Conservation (phyloP, 2,888 invertebrate genomes). For the Fissipunctia ypsillon region DNA sequence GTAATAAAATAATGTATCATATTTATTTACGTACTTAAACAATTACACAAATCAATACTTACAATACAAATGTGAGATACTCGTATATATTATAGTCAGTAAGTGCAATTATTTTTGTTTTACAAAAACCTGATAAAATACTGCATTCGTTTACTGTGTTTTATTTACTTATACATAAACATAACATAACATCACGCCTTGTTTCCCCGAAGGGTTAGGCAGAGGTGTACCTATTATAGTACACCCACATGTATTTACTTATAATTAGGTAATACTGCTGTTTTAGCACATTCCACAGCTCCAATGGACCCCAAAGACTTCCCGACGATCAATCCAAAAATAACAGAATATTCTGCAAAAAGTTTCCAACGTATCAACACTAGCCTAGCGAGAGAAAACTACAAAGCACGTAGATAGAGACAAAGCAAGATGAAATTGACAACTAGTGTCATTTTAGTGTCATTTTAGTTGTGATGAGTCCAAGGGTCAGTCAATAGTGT, state of each 20-base stretch:
- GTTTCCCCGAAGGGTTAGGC: too few species aligned
- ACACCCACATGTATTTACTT: too few species aligned
- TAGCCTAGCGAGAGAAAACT: neutral
- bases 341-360: neutral
- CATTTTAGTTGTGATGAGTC: neutral
- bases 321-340: neutral
- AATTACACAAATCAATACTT: neutral
- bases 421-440: neutral
- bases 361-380: constrained; percentile 1
- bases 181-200: too few species aligned
- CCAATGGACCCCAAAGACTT: neutral
- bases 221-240: too few species aligned
- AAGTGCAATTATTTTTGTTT: constrained; percentile 35
- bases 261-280: neutral
- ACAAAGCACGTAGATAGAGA: neutral
- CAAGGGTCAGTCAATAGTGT: neutral
- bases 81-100: constrained; percentile 38
- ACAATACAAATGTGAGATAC: constrained; percentile 34
- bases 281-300: neutral
- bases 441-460: too few species aligned
- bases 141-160: constrained; percentile 7
- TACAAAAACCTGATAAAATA: constrained; percentile 16
- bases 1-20: constrained; percentile 1
- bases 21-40: neutral
- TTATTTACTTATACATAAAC: too few species aligned